Percentiles rank a stretch among this genome's conserved stretches.
Evolutionary conservation across 2,888 invertebrate species (phyloP).

Genomic region (Alviniconcha strummeri): DNA sequence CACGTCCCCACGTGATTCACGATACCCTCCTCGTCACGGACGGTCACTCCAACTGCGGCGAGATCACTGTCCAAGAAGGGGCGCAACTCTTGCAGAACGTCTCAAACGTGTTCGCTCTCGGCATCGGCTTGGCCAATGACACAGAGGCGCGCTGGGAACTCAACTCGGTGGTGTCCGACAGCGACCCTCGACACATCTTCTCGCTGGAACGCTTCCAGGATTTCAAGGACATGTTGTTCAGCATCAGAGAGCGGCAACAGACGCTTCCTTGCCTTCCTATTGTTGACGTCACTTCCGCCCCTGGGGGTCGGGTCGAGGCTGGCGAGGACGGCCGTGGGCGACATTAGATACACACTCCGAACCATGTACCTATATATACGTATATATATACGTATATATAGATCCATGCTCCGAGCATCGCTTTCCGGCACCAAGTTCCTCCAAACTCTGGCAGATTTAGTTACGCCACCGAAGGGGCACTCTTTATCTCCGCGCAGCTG

Average conservation of each 20-base stretch:
- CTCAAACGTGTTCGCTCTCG: constrained; percentile 38
- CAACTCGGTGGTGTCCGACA: constrained; percentile 38
- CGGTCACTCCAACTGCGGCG: constrained; percentile 41
- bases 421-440: too few species aligned
- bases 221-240: constrained; percentile 38
- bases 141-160: constrained; percentile 32
- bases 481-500: too few species aligned
- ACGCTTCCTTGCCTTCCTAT: constrained; percentile 33
- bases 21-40: constrained; percentile 38
- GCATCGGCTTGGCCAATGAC: constrained; percentile 34
- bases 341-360: too few species aligned
- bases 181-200: constrained; percentile 37
- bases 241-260: constrained; percentile 7
- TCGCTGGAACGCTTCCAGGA: constrained; percentile 37
- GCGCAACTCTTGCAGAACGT: constrained; percentile 21
- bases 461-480: too few species aligned
- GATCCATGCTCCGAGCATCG: too few species aligned
- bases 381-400: too few species aligned
- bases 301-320: neutral
- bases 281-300: neutral
- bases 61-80: constrained; percentile 27
- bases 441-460: too few species aligned
- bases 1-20: constrained; percentile 30
- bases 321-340: neutral
- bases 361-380: too few species aligned